Evolutionary conservation across 1,140 invertebrate species (phyloP).

Genomic region (Drosophila dunni): DNA sequence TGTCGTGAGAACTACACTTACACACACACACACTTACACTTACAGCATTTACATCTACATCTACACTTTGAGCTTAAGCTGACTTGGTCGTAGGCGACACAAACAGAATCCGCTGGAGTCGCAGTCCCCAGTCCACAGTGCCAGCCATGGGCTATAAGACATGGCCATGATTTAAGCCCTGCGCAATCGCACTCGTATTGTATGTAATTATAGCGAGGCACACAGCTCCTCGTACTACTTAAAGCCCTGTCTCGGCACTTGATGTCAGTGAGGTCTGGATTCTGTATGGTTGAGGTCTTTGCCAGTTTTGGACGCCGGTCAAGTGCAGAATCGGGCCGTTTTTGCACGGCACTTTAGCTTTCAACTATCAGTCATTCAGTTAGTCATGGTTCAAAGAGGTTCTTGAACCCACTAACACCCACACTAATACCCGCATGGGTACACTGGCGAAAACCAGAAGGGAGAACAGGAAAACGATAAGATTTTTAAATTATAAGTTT

Average conservation of each 20-base stretch:
- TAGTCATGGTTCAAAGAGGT: constrained; percentile 78
- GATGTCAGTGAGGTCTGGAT: constrained; percentile 46
- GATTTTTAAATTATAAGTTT: no score
- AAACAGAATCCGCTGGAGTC: constrained; percentile 63
- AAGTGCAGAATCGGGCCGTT: constrained; percentile 72
- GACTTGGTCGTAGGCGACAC: constrained; percentile 72
- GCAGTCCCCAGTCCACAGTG: constrained; percentile 22
- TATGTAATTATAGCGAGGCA: constrained; percentile 67
- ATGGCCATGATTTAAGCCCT: constrained; percentile 8
- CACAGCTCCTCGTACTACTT: constrained; percentile 27
- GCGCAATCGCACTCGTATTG: constrained; percentile 35
- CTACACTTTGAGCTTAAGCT: constrained; percentile 24
- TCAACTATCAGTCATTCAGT: constrained; percentile 77
- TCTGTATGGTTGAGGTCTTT: constrained; percentile 11
- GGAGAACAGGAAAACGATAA: no score
- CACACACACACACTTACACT: constrained; percentile 40
- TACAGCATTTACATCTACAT: background rate
- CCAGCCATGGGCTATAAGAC: constrained; percentile 14
- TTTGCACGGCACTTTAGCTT: constrained; percentile 65
- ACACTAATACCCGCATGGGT: constrained; percentile 37
- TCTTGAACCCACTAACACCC: constrained; percentile 67
- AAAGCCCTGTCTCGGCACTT: constrained; percentile 40
- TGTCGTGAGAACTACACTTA: constrained; percentile 71
- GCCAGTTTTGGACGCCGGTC: constrained; percentile 53
- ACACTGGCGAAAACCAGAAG: no score